These are phyloP conservation scores for Zoanthus gigantus DNA, from an alignment of 92 coral and sea anemone species.

Conservation along the genomic window DNA sequence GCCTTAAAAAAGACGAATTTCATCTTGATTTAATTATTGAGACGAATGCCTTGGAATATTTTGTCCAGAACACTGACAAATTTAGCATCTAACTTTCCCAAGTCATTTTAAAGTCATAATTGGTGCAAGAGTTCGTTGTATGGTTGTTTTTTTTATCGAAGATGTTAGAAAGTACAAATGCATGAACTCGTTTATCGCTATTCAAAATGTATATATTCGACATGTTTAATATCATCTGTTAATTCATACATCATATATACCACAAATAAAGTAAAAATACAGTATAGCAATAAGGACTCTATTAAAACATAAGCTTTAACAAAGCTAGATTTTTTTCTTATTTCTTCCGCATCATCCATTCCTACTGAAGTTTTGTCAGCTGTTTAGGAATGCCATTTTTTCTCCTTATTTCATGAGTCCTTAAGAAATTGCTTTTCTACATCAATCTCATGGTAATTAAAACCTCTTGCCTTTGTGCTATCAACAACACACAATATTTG, in stretches of 20 bases:
- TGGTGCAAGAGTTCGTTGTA: no score
- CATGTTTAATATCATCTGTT: no score
- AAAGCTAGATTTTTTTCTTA: background rate
- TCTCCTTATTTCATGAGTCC: background rate
- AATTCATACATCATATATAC: background rate
- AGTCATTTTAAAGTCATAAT: background rate
- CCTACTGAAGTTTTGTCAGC: background rate
- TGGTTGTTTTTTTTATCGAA: no score
- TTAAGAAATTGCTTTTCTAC: background rate
- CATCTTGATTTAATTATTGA: background rate
- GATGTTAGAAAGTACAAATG: no score
- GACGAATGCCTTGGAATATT: background rate
- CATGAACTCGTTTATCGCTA: background rate
- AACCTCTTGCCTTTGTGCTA: background rate
- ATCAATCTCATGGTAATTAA: conserved; percentile 10
- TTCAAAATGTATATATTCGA: background rate
- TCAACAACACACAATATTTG: conserved; percentile 31
- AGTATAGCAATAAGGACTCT: background rate
- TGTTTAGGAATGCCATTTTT: background rate
- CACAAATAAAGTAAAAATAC: background rate
- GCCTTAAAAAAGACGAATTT: background rate
- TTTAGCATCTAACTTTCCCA: background rate
- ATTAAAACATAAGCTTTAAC: background rate
- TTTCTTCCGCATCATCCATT: background rate
- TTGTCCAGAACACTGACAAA: background rate